These are phyloP conservation scores for Drosophila fulvimacula DNA, from an alignment of 2,888 invertebrate genomes.

Conservation along the genomic window DNA sequence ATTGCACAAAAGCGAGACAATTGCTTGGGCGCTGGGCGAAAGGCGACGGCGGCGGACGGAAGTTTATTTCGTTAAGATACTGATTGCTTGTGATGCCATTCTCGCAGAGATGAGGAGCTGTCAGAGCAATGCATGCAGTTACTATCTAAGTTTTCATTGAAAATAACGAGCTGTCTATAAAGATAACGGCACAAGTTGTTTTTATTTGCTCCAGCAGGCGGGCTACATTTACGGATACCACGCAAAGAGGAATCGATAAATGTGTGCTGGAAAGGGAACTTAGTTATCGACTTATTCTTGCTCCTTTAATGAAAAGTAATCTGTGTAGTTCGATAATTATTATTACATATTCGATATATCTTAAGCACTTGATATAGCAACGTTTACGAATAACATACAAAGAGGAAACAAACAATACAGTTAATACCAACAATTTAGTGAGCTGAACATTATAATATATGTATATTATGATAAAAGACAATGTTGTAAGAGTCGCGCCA, in stretches of 20 bases:
- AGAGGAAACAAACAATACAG: neutral
- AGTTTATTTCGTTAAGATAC: conserved; percentile 45
- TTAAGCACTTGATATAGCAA: neutral
- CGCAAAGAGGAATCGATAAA: neutral
- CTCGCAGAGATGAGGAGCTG: neutral
- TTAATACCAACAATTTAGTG: too few relatives aligned
- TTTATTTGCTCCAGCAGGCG: neutral
- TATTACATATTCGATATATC: neutral
- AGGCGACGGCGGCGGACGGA: neutral
- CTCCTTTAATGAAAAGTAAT: neutral
- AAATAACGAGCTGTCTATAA: conserved; percentile 7
- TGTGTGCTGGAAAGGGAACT: neutral
- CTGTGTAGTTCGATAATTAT: neutral
- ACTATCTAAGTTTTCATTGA: conserved; percentile 2
- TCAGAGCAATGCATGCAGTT: conserved; percentile 1
- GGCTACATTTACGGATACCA: neutral
- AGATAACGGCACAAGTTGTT: conserved; percentile 9
- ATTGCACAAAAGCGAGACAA: conserved; percentile 62
- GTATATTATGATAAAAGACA: too few relatives aligned
- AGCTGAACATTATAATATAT: too few relatives aligned
- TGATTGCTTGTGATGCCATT: conserved; percentile 47
- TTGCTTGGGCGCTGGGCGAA: conserved; percentile 17
- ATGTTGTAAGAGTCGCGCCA: neutral
- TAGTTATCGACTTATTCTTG: neutral
- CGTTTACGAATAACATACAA: neutral